These are phyloP conservation scores for Brevimyrus niger DNA, from an alignment of 2,113 vertebrate species.

Conservation along the genomic window DNA sequence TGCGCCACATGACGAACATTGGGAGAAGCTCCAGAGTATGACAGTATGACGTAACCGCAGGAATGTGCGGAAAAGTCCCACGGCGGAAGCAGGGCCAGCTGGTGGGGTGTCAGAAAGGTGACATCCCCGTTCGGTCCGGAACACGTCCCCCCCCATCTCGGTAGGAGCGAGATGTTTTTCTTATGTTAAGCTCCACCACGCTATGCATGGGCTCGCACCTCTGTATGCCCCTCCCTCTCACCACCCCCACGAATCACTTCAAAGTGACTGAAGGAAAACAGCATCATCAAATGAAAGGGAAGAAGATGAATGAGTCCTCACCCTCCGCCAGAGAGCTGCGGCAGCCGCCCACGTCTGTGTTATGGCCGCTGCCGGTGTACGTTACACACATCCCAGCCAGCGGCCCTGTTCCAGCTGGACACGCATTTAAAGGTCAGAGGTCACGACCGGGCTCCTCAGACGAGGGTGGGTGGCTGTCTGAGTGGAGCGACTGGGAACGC, in stretches of 20 bases:
- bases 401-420: constrained; percentile 50
- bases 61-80: not conserved
- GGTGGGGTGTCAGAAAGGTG: not conserved
- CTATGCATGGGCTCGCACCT: too few relatives aligned
- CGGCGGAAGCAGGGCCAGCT: not conserved
- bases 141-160: too few relatives aligned
- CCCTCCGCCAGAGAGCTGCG: constrained; percentile 14
- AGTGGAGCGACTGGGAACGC: not conserved
- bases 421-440: constrained; percentile 68
- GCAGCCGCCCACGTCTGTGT: constrained; percentile 37
- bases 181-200: too few relatives aligned
- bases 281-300: not conserved
- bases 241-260: not conserved
- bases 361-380: constrained; percentile 62
- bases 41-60: not conserved
- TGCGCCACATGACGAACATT: not conserved
- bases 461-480: constrained; percentile 57
- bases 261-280: not conserved
- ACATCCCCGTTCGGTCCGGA: not conserved
- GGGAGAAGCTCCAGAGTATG: not conserved
- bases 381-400: constrained; percentile 62
- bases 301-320: not conserved
- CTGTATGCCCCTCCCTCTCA: not conserved
- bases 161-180: not conserved
- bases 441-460: constrained; percentile 61